These are phyloP conservation scores for Chionomys nivalis DNA, from an alignment of 2,113 vertebrate genomes.

Conservation along the genomic window DNA sequence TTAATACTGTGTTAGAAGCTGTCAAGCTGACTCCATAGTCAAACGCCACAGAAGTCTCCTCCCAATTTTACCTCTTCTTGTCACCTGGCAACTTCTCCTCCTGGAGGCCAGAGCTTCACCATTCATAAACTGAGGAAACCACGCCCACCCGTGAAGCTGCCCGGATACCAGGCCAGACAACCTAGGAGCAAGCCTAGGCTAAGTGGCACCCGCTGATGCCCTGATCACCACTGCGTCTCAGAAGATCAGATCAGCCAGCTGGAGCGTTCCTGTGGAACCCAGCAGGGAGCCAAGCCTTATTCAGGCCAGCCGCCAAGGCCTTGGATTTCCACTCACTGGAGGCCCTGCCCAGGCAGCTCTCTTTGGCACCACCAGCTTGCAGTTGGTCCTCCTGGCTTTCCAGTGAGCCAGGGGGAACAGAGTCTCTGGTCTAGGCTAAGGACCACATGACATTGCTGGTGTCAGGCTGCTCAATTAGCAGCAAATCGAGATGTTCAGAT, in stretches of 20 bases:
- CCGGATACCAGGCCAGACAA: background rate
- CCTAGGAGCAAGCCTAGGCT: accelerated
- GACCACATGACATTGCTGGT: slow-evolving; percentile 28
- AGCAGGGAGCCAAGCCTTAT: background rate
- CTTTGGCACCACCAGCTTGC: slow-evolving; percentile 12
- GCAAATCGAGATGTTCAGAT: slow-evolving; percentile 76
- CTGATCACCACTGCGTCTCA: background rate
- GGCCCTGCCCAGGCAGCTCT: background rate
- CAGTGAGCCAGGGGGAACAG: background rate
- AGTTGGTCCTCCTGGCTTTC: slow-evolving; percentile 13
- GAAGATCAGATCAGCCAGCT: background rate
- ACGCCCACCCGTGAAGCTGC: accelerated
- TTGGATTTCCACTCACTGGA: background rate
- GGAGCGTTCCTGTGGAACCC: background rate
- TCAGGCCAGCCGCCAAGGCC: background rate
- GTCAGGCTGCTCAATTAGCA: slow-evolving; percentile 73
- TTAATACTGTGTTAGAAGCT: background rate
- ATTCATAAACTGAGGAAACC: background rate
- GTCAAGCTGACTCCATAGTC: background rate
- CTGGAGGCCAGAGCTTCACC: background rate
- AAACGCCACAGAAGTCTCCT: background rate
- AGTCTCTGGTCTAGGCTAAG: slow-evolving; percentile 36
- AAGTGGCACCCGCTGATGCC: accelerated
- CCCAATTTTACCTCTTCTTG: background rate
- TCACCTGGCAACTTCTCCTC: background rate